Evolutionary conservation across 2,888 invertebrate genomes (phyloP).

Genomic region (Limnephilus rhombicus): DNA sequence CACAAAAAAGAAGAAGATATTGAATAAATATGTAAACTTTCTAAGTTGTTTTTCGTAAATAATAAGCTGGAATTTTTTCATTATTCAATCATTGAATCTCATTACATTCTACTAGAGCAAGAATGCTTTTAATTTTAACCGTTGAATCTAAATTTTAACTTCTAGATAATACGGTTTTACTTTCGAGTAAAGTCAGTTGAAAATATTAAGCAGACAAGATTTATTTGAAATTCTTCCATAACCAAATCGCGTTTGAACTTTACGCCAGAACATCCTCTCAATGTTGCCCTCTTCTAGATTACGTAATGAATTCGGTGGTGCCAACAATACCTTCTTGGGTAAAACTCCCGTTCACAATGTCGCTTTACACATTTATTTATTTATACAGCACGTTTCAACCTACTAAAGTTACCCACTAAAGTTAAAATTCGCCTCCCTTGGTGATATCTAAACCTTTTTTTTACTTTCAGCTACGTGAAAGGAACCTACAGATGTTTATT

Average conservation of each 20-base stretch:
- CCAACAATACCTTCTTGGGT: neutral
- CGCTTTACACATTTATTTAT: neutral
- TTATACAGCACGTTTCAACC: neutral
- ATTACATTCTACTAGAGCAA: neutral
- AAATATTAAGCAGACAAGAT: neutral
- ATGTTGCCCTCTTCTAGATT: neutral
- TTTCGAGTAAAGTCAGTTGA: neutral
- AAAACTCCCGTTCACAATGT: neutral
- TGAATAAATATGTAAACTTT: too few species aligned
- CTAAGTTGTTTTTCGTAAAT: too few species aligned
- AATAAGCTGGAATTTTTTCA: neutral
- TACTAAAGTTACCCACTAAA: too few species aligned
- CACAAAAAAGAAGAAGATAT: too few species aligned
- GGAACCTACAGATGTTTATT: neutral
- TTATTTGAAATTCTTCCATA: neutral
- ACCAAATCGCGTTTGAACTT: neutral
- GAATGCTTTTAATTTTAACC: too few species aligned
- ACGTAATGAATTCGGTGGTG: neutral
- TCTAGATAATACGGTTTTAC: neutral
- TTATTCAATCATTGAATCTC: neutral
- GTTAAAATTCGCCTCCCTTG: too few species aligned
- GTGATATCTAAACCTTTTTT: neutral
- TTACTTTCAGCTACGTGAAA: neutral
- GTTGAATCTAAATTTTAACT: neutral
- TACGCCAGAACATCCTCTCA: neutral